A percentile compares a stretch with the other conserved stretches of the same genome.
These are phyloP conservation scores for Cinclus mexicanus DNA, from an alignment of 2,113 vertebrate genomes.

Conservation along the genomic window DNA sequence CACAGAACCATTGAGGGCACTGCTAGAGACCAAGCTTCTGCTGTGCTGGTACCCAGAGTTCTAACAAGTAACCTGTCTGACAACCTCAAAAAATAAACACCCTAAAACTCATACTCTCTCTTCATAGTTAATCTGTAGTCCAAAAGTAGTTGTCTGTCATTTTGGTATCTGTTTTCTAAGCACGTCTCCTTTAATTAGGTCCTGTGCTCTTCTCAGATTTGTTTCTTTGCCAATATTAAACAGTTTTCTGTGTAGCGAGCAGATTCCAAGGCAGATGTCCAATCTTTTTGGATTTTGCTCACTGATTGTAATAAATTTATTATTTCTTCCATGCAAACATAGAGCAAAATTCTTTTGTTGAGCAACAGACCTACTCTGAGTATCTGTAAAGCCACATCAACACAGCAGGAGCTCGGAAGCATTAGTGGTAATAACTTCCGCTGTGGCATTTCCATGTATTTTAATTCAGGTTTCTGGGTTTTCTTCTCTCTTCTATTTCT, in stretches of 20 bases:
- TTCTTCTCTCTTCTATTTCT: neutral
- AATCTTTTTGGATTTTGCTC: slow-evolving; percentile 58
- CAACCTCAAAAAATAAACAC: neutral
- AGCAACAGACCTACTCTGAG: slow-evolving; percentile 9
- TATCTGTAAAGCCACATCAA: neutral
- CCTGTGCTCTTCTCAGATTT: slow-evolving; percentile 34
- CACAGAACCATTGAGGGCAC: neutral
- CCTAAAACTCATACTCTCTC: neutral
- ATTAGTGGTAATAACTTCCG: neutral
- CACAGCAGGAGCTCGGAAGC: neutral
- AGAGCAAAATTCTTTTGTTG: slow-evolving; percentile 47
- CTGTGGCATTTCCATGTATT: neutral
- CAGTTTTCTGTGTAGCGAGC: slow-evolving; percentile 37
- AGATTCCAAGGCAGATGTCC: slow-evolving; percentile 60
- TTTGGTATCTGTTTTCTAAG: slow-evolving; percentile 52
- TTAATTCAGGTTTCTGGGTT: neutral
- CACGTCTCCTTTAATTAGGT: slow-evolving; percentile 55
- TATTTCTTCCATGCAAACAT: slow-evolving; percentile 31
- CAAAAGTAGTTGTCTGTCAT: neutral
- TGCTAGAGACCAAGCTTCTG: neutral
- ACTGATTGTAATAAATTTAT: slow-evolving; percentile 47
- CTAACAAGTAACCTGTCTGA: neutral
- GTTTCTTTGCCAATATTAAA: slow-evolving; percentile 53
- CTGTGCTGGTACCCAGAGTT: neutral
- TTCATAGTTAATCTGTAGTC: neutral